Conservation (phyloP, 2,888 invertebrate species). For the Diogma glabrata region DNA sequence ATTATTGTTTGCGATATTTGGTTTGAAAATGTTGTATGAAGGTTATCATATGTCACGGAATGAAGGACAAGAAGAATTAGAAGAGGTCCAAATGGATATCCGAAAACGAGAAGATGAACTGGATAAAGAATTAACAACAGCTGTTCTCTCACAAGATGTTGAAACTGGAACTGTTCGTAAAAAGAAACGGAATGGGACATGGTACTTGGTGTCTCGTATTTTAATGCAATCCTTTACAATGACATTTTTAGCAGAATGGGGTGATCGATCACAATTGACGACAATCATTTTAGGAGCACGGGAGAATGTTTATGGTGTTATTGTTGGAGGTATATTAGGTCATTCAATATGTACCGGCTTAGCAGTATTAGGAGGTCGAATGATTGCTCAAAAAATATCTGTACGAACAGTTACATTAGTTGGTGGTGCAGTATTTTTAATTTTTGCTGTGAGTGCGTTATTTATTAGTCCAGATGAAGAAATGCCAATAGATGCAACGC, state of each 20-base stretch:
- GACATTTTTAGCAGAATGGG: conserved; percentile 99
- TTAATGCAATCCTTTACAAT: conserved; percentile 88
- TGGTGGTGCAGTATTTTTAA: conserved; percentile 88
- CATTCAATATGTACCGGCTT: conserved; percentile 94
- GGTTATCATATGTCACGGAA: conserved; percentile 87
- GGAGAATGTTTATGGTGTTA: conserved; percentile 89
- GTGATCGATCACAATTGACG: conserved; percentile 93
- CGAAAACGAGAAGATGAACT: conserved; percentile 84
- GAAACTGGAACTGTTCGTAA: conserved; percentile 37
- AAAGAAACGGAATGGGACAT: conserved; percentile 33
- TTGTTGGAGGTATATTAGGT: conserved; percentile 85
- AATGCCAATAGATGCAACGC: too few species aligned
- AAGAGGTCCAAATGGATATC: conserved; percentile 91
- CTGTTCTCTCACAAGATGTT: conserved; percentile 40
- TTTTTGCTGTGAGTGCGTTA: conserved; percentile 87
- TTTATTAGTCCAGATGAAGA: conserved; percentile 72
- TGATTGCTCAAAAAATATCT: conserved; percentile 95
- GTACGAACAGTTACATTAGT: conserved; percentile 92
- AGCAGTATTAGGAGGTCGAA: conserved; percentile 92
- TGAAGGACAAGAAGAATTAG: conserved; percentile 91
- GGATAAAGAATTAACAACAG: conserved; percentile 24
- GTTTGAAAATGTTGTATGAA: conserved; percentile 95
- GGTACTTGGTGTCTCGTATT: conserved; percentile 56
- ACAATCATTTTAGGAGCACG: conserved; percentile 95
- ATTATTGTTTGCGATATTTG: conserved; percentile 89